Base-by-base conservation (phyloP, 37 sponge, comb jelly and placozoan species). In the Oscarella lobularis region DNA sequence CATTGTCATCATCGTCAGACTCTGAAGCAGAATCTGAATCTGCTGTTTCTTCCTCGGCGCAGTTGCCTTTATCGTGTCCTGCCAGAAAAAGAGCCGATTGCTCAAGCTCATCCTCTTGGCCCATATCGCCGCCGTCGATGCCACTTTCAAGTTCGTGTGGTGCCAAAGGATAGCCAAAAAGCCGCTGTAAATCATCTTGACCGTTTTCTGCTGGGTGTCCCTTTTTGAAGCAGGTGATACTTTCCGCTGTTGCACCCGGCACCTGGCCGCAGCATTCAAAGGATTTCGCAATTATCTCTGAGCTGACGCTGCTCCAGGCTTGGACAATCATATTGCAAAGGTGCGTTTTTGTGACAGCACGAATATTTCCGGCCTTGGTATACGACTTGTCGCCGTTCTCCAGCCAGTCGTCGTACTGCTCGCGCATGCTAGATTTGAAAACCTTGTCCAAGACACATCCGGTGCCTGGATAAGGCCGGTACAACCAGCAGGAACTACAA, bases 371-470 rank as follows among this genome's bases (percentile, higher is more conserved):
- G 9, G 60, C 60, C 20, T 9, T 20, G 20, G 60, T 48, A 20
- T 48, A 48, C 76, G 65, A 35, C 31, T 87, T 79, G 33, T 76
- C 39, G 2, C 83, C 87, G 27, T 31, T 33, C 38, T 34, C 36
- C 74, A 83, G 78, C 87, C 83, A 83, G 6, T 79, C 35, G 31
- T 39, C 73, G 30, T 81, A 81, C 86, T 32, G 2, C 1, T 41
- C 78, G 0, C 76, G 72, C 48, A 75, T 73, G 4, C 54, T 71
- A 4, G 38, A 74, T 66, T 85, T 85, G 55, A 73, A 85, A 0
- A 78, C 68, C 38, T 81, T 75, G 73, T 85, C 81, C 81, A 81
- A 39, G 67, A 27, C 0, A 80, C 73, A 66, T 85, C 82, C 27
- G 87, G 77, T 72, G 87, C 73, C 36, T 86, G 87, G 39, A 38